Percentiles rank a stretch among this genome's conserved stretches.
Conservation (phyloP, 2,113 vertebrate genomes). For the Lipophrys pholis region DNA sequence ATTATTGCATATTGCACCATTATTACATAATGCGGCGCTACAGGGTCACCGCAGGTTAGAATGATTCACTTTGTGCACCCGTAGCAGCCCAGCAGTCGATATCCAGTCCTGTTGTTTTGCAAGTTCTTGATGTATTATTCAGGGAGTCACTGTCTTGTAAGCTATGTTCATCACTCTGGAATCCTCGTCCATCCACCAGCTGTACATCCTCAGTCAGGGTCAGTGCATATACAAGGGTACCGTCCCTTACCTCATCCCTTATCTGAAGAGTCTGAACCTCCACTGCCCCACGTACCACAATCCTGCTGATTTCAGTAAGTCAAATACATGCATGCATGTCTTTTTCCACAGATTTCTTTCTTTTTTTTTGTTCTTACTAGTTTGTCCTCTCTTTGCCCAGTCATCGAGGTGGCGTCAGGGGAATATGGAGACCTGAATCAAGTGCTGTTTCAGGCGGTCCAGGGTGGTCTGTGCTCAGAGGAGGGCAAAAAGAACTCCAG, state of each 20-base stretch:
- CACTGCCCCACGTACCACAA: slow-evolving; percentile 99
- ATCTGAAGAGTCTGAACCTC: slow-evolving; percentile 95
- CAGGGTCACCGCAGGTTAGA: slow-evolving; percentile 4
- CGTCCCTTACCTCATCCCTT: slow-evolving; percentile 96
- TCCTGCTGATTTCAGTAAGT: slow-evolving; percentile 98
- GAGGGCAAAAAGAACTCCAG: slow-evolving; percentile 91
- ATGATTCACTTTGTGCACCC: slow-evolving; percentile 47
- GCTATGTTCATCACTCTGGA: slow-evolving; percentile 44
- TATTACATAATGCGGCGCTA: too few relatives aligned
- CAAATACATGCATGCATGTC: not conserved
- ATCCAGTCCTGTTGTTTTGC: slow-evolving; percentile 40
- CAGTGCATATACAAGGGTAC: slow-evolving; percentile 98
- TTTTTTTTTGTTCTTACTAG: slow-evolving; percentile 27
- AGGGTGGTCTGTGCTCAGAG: slow-evolving; percentile 92
- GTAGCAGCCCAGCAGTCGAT: slow-evolving; percentile 31
- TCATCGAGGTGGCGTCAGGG: slow-evolving; percentile 98
- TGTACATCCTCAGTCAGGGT: slow-evolving; percentile 98
- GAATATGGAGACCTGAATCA: slow-evolving; percentile 98
- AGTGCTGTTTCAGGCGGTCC: slow-evolving; percentile 93
- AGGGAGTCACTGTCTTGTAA: slow-evolving; percentile 44
- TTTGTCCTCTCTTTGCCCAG: slow-evolving; percentile 73
- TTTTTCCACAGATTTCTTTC: not conserved
- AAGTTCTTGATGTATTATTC: slow-evolving; percentile 50
- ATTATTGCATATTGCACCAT: too few relatives aligned
- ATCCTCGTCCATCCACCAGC: slow-evolving; percentile 78